Conservation (phyloP, 2,113 vertebrate genomes). For the Bathybates hornii region DNA sequence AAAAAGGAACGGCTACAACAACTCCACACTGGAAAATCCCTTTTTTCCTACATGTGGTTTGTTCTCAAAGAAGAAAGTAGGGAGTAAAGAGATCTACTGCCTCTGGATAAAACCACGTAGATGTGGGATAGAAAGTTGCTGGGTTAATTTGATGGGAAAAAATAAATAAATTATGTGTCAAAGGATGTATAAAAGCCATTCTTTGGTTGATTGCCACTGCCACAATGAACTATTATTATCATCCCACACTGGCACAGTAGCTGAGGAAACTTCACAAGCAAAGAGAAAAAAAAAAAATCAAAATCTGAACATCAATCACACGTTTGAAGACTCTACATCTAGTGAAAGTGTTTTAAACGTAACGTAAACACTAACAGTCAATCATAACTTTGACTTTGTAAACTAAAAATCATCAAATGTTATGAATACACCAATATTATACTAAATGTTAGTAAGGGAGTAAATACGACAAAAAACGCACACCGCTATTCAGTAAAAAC, state of each 20-base stretch:
- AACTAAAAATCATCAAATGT: background rate
- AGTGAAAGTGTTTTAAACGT: background rate
- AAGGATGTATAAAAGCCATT: background rate
- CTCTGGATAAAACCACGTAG: slow-evolving; percentile 7
- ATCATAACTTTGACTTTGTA: background rate
- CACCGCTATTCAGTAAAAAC: background rate
- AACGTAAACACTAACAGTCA: background rate
- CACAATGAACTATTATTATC: slow-evolving; percentile 8
- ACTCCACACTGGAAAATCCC: slow-evolving; percentile 24
- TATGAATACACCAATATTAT: background rate
- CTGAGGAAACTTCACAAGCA: background rate
- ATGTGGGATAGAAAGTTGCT: slow-evolving; percentile 2
- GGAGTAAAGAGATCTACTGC: background rate
- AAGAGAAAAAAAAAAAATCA: background rate
- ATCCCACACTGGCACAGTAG: background rate
- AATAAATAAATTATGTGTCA: background rate
- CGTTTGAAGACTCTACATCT: background rate
- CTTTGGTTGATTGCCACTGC: slow-evolving; percentile 8
- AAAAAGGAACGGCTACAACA: background rate
- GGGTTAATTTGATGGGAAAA: background rate
- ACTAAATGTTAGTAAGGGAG: background rate
- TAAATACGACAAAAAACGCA: background rate
- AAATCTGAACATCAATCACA: background rate
- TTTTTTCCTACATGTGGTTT: slow-evolving; percentile 25
- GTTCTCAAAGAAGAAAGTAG: background rate